Evolutionary conservation across 1,140 invertebrate genomes (phyloP), one percentile per base, ranked within the genome.

Genomic region (Zaprionus tsacasi): DNA sequence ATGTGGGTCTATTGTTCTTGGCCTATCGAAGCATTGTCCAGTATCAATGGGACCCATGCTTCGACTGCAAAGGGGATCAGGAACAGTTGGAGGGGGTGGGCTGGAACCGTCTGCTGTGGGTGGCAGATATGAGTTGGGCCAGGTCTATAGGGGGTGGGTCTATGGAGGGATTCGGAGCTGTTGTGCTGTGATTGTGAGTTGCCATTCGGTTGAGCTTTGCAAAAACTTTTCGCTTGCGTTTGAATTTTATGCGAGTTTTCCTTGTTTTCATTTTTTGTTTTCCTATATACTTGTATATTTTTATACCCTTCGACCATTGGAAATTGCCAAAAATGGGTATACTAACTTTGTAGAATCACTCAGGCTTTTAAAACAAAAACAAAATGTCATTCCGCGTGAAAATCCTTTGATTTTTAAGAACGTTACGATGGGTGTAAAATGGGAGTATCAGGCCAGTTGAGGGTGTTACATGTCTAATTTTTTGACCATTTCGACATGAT

Each of bases 141-240:
- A 1, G 35, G 36, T 38, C 25, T 2, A 2, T 3, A 27, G 27
- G 27, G 4, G 27, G 1, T 3, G 27, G 27, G 27, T 30, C 0
- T 30, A 30, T 5, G 12, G 12, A 13, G 38, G 13, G 13, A n/a
- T 40, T n/a, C 2, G 40, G 5, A 21, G 2, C 12, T 40, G 17
- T 36, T 63, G 36, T 43, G 35, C 21, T 25, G 8, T 55, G 25
- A 36, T 66, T 73, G 33, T 58, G 35, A 64, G 58, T 68, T 68
- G 61, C 55, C 70, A 63, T 82, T 79, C 48, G 64, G 63, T 82
- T 75, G 69, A 75, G 79, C 80, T 88, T 75, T 57, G 78, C 74
- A 79, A 68, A 88, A 86, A 88, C 65, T 88, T 88, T 89, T 89
- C 78, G 86, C 85, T 88, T 76, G 85, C 85, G 78, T 89, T 88